Evolutionary conservation across 2,888 invertebrate species (phyloP).

Genomic region (Zaprionus obscuricornis): DNA sequence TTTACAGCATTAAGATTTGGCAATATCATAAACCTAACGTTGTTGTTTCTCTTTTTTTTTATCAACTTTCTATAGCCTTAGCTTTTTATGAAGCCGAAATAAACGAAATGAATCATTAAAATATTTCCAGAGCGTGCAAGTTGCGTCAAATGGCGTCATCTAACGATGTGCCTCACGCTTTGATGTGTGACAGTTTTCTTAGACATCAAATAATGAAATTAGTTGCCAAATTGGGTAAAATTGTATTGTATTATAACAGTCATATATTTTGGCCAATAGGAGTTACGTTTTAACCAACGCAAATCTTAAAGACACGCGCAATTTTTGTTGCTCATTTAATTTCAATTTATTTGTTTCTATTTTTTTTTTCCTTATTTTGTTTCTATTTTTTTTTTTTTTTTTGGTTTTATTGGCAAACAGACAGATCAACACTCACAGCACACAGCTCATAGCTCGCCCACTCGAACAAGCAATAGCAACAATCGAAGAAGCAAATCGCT

Average conservation of each 20-base stretch:
- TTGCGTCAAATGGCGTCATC: neutral
- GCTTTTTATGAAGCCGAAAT: no score
- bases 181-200: conserved; percentile 21
- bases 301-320: conserved; percentile 40
- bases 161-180: no score
- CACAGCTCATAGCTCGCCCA: no score
- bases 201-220: conserved; percentile 11
- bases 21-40: no score
- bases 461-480: no score
- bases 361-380: conserved; percentile 10
- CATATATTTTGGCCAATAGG: neutral
- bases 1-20: no score
- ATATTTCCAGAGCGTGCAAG: no score
- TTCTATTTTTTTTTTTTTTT: conserved; percentile 12
- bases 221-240: conserved; percentile 34
- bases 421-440: no score
- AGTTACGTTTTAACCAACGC: conserved; percentile 16
- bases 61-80: no score
- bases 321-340: conserved; percentile 27
- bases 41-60: no score
- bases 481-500: no score
- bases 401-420: neutral
- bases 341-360: conserved; percentile 12
- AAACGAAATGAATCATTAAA: no score
- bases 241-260: conserved; percentile 16